These are phyloP conservation scores for Ophioninae sp. DNA, from an alignment of 2,888 invertebrate genomes.

Conservation along the genomic window DNA sequence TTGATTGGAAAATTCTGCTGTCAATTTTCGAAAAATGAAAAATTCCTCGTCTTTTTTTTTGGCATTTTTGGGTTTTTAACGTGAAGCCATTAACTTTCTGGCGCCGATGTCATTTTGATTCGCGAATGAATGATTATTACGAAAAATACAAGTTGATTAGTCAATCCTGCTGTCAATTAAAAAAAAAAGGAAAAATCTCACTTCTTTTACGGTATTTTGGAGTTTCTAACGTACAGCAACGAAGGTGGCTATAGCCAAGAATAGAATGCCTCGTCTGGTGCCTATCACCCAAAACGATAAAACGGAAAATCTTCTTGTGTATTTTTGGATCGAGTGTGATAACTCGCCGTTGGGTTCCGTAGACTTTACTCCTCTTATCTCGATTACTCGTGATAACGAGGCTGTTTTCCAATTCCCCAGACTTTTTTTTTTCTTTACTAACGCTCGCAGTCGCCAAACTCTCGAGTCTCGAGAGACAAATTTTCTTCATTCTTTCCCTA, in stretches of 20 bases:
- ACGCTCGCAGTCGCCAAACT: neutral
- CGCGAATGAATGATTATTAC: neutral
- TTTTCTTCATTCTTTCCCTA: constrained; percentile 5
- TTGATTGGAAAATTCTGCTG: neutral
- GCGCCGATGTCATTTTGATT: no score
- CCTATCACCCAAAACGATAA: constrained; percentile 30
- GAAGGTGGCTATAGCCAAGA: neutral
- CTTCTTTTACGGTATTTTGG: neutral
- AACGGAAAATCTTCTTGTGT: constrained; percentile 44
- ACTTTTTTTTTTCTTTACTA: constrained; percentile 16
- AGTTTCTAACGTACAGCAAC: neutral
- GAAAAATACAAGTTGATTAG: constrained; percentile 2
- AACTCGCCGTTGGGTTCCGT: constrained; percentile 28
- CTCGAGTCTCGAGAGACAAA: constrained; percentile 5
- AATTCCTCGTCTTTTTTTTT: neutral
- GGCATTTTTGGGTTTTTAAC: neutral
- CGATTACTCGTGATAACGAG: constrained; percentile 41
- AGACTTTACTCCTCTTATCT: constrained; percentile 53
- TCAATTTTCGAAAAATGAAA: neutral
- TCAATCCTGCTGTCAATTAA: neutral
- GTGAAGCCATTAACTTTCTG: no score
- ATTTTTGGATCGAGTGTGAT: constrained; percentile 29
- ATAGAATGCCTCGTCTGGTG: neutral
- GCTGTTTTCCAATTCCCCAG: constrained; percentile 26
- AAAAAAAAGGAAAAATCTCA: neutral